phyloP scores from a whole-genome alignment of 2,113 vertebrate species.

The Genyomyrus donnyi region DNA sequence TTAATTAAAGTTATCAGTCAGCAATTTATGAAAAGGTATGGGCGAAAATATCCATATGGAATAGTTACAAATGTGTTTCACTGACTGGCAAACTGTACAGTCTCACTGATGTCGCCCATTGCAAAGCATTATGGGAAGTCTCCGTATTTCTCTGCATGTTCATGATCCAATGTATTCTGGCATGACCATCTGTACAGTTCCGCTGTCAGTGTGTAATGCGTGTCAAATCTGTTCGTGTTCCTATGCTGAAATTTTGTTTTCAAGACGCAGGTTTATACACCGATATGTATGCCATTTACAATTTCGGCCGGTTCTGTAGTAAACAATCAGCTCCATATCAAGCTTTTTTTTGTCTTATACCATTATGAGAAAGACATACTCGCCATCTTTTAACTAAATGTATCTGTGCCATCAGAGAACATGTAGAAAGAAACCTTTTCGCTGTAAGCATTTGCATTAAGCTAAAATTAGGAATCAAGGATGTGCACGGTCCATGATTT shows the following conservation, averaged over 20 bases:
- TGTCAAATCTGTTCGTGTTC: neutral
- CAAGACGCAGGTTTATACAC: neutral
- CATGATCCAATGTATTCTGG: constrained; percentile 14
- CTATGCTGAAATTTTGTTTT: neutral
- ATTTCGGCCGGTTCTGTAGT: neutral
- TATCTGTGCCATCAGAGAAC: neutral
- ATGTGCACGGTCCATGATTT: neutral
- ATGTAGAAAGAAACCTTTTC: neutral
- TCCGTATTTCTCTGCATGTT: constrained; percentile 17
- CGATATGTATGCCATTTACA: neutral
- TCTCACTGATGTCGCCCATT: constrained; percentile 9
- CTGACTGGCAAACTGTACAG: constrained; percentile 9
- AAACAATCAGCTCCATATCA: constrained; percentile 1
- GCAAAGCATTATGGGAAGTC: constrained; percentile 20
- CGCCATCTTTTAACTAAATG: neutral
- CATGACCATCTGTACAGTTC: constrained; percentile 17
- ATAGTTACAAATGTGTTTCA: constrained; percentile 1
- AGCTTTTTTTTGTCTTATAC: neutral
- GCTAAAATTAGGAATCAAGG: neutral
- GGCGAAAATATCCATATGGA: constrained; percentile 3
- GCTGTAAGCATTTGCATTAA: neutral
- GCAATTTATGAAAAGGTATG: neutral
- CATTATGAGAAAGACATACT: neutral
- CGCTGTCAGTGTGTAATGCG: constrained; percentile 11
- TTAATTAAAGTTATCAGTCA: neutral